phyloP scores from a whole-genome alignment of 2,888 invertebrate species.

The Agrotis clavis region DNA sequence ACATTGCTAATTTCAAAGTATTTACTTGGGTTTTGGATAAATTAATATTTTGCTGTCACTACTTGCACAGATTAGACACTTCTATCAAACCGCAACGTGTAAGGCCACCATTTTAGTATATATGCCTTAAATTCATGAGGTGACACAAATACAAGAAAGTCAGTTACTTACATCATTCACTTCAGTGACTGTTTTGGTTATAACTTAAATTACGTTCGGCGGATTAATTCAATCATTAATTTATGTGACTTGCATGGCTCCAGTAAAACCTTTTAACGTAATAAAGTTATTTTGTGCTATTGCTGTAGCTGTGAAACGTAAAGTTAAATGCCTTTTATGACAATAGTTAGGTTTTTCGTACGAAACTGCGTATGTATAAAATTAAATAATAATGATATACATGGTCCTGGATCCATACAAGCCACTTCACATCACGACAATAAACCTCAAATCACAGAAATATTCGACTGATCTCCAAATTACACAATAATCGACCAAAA shows the following conservation, averaged over 20 bases:
- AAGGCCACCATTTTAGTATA: constrained; percentile 19
- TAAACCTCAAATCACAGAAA: constrained; percentile 62
- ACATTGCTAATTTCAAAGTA: no score
- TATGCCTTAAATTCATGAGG: constrained; percentile 38
- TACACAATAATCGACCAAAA: constrained; percentile 30
- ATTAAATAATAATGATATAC: not conserved
- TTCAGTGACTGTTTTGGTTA: constrained; percentile 57
- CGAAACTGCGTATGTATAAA: not conserved
- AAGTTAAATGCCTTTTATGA: not conserved
- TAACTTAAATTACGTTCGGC: constrained; percentile 72
- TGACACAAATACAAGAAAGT: constrained; percentile 25
- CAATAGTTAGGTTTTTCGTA: no score
- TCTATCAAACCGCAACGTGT: constrained; percentile 49
- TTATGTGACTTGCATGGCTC: constrained; percentile 42
- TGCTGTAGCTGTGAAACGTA: not conserved
- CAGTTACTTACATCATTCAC: constrained; percentile 30
- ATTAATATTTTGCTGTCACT: not conserved
- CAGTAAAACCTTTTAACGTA: constrained; percentile 1
- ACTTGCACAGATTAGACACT: constrained; percentile 20
- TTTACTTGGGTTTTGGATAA: no score
- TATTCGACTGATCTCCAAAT: constrained; percentile 50
- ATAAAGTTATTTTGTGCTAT: not conserved
- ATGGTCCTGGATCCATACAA: constrained; percentile 30
- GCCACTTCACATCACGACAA: constrained; percentile 52
- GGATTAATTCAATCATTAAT: constrained; percentile 68